Evolutionary conservation across 2,888 invertebrate genomes (phyloP), one percentile per base, ranked within the genome.

Genomic region (Zhengitettix transpicula): DNA sequence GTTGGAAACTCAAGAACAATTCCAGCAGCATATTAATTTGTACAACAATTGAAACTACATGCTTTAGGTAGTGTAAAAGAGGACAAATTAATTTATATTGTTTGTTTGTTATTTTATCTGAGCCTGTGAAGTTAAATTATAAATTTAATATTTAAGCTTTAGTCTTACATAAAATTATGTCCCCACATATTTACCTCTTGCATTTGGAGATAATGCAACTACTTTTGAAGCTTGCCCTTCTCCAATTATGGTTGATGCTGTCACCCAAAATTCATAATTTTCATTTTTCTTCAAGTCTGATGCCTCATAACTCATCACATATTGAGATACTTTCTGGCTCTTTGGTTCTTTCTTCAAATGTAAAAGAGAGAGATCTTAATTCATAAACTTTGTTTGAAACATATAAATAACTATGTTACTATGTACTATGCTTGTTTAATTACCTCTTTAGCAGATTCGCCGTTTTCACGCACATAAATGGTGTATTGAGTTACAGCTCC

Each of bases 401-500:
- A 59, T 40, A 40, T 11, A 53, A 52, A 59, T 11, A 52, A 56
- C 47, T 51, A 1, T 2, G 16, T 52, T 9, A 52, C 53, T 52
- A 5, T 53, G 7, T 12, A 53, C 28, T 1, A 58, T 10, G 40
- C 41, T 65, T 28, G 28, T 28, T 28, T 28, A 28, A 28, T 28
- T 61, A 70, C 71, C 63, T 70, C 69, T 62, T 69, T 69, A 47
- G 67, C 68, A 53, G 68, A 68, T 58, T 70, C 68, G 56, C 66
- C 66, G 28, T 68, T 68, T 62, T 73, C 72, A 61, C 70, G 69
- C 11, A 86, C 86, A 76, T 94, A 95, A 17, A 96, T 88, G 40
- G 89, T 92, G 75, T 96, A 97, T 71, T 94, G 92, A 56, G 87
- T 89, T 63, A 96, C 86, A 58, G 93, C 83, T 47, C 97, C 97